Percentiles rank a stretch among this genome's conserved stretches.
phyloP scores from a whole-genome alignment of 2,888 invertebrate genomes.

The Pyrrhosoma nymphula region DNA sequence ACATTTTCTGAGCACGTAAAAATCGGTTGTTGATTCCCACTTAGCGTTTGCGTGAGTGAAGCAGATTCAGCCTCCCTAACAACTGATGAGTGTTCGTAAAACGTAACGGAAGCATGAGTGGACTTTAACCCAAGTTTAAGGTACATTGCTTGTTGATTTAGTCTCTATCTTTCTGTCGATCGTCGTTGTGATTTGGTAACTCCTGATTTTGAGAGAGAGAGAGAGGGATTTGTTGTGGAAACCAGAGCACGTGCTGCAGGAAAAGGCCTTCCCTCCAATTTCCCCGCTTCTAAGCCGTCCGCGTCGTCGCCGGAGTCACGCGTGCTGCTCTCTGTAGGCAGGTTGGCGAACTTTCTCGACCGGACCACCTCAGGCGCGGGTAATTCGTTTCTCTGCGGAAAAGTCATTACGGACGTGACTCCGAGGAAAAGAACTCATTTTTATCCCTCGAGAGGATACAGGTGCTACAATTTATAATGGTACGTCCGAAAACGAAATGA shows the following conservation, averaged over 20 bases:
- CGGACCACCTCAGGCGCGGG: background rate
- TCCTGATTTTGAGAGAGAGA: too few relatives aligned
- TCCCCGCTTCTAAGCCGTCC: background rate
- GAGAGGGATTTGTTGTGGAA: background rate
- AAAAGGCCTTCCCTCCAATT: background rate
- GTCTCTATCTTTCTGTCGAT: too few relatives aligned
- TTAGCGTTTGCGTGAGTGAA: too few relatives aligned
- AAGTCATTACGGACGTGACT: slow-evolving; percentile 28
- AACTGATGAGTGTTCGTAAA: too few relatives aligned
- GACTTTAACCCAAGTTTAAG: too few relatives aligned
- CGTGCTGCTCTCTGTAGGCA: slow-evolving; percentile 1
- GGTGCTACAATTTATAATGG: background rate
- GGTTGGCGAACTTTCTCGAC: background rate
- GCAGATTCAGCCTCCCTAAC: too few relatives aligned
- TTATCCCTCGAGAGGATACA: background rate
- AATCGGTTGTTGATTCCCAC: too few relatives aligned
- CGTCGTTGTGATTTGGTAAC: too few relatives aligned
- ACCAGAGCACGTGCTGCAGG: background rate
- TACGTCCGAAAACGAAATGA: slow-evolving; percentile 4
- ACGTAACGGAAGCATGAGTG: too few relatives aligned
- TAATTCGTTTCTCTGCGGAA: background rate
- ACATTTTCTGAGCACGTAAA: too few relatives aligned
- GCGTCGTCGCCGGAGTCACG: too few relatives aligned
- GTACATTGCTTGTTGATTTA: too few relatives aligned
- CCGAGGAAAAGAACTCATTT: background rate